phyloP scores from a whole-genome alignment of 30 jellyfish, hydroid and myxozoan species.

The Aurelia aurita complex sp. Pacific region DNA sequence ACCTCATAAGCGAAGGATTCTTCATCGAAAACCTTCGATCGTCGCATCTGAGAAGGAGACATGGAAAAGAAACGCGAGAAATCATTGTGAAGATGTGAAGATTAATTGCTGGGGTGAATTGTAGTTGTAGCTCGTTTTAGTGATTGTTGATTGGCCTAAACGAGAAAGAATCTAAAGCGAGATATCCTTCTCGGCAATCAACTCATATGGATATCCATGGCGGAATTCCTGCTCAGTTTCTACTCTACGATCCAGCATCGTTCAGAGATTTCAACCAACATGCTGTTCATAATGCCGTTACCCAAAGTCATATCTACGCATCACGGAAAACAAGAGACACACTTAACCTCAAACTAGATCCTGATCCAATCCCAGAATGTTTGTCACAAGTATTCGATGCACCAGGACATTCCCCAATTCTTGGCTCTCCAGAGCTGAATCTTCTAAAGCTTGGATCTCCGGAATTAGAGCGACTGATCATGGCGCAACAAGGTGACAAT shows the following conservation, averaged over 20 bases:
- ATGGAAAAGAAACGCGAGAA: not conserved
- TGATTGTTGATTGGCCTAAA: too few relatives aligned
- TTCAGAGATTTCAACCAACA: slow-evolving; percentile 31
- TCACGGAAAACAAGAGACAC: slow-evolving; percentile 47
- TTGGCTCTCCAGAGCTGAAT: slow-evolving; percentile 82
- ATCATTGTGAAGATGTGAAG: not conserved
- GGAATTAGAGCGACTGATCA: slow-evolving; percentile 70
- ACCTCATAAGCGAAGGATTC: slow-evolving; percentile 42
- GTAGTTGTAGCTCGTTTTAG: slow-evolving; percentile 5
- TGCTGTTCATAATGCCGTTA: not conserved
- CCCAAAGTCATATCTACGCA: not conserved
- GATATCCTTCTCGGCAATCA: too few relatives aligned
- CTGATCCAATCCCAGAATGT: slow-evolving; percentile 72
- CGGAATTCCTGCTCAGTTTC: slow-evolving; percentile 50
- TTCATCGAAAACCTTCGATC: not conserved
- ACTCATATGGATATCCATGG: slow-evolving; percentile 47
- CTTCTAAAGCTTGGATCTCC: slow-evolving; percentile 77
- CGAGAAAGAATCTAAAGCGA: too few relatives aligned
- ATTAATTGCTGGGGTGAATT: not conserved
- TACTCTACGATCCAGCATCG: slow-evolving; percentile 32
- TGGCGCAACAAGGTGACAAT: slow-evolving; percentile 66
- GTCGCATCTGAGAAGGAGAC: not conserved
- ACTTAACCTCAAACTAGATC: slow-evolving; percentile 44
- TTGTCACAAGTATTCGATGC: slow-evolving; percentile 9
- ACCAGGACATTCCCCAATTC: slow-evolving; percentile 71